Evolutionary conservation across 2,888 invertebrate species (phyloP).

Genomic region (Drosophila kambysellisi): DNA sequence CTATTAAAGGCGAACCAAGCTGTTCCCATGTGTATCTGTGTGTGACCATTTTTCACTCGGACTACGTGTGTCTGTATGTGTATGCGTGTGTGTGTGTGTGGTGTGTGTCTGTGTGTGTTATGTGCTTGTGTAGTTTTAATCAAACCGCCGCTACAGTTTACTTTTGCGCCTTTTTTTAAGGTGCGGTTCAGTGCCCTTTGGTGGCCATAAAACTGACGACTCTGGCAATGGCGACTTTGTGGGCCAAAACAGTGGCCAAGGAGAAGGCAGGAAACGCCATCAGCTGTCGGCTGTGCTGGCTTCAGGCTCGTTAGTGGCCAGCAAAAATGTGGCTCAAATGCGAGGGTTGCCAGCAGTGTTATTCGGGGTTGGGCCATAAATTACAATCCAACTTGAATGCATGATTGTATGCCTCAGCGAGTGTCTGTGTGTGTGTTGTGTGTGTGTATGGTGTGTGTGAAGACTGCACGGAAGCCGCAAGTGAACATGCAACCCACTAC

Average conservation of each 20-base stretch:
- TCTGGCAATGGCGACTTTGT: conserved; percentile 32
- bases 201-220: conserved; percentile 71
- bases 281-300: conserved; percentile 61
- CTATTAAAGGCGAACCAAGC: conserved; percentile 73
- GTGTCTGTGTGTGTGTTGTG: conserved; percentile 15
- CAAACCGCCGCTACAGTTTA: conserved; percentile 74
- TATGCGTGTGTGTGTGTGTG: conserved; percentile 29
- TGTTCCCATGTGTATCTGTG: conserved; percentile 73
- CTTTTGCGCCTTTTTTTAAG: conserved; percentile 76
- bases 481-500: conserved; percentile 71
- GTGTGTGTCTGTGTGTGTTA: conserved; percentile 23
- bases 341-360: conserved; percentile 65
- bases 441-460: conserved; percentile 4
- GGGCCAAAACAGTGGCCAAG: conserved; percentile 32
- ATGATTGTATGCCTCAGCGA: conserved; percentile 10
- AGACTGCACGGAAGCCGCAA: conserved; percentile 68
- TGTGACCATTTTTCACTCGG: conserved; percentile 58
- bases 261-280: conserved; percentile 65
- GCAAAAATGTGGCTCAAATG: conserved; percentile 37
- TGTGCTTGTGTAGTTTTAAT: conserved; percentile 69
- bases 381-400: conserved; percentile 60
- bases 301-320: conserved; percentile 55
- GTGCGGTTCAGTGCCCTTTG: conserved; percentile 81
- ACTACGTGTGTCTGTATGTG: background rate
- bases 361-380: conserved; percentile 56